Base-by-base conservation (phyloP, 2,888 invertebrate species). In the Ferdinandea cuprea region DNA sequence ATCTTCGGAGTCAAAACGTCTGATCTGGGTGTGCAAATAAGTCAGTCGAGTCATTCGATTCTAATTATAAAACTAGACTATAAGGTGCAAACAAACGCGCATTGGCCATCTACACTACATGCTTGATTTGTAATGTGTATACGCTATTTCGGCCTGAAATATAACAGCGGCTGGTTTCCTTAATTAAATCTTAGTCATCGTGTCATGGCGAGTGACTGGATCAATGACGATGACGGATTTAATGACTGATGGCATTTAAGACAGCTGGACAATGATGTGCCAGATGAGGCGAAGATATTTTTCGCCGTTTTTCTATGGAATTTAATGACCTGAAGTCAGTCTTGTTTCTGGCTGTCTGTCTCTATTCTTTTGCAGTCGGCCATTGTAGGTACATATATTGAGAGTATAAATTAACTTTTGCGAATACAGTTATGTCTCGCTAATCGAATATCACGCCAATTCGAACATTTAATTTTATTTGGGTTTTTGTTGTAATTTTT, bases 171-270 rank as follows among this genome's bases (percentile, higher is more conserved):
- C 11, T 11, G n/a, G 17, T 17, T 11, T 37, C 9, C 58, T 25
- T 25, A 3, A n/a, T 35, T 30, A 15, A 13, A 15, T 28, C 1
- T 46, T 37, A 46, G 52, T 54, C 28, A 68, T 46, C 37, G 13
- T 21, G 25, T n/a, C 19, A 28, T 28, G 30, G 28, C 2, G 40
- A 42, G 6, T 42, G 46, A 42, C 44, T 13, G 35, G 30, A 52
- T 25, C 44, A 40, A 54, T 25, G 5, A 8, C 15, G 15, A 48
- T 52, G 42, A 72, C 44, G 72, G 42, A 44, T 30, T 15, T 25
- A 56, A 8, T 59, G 48, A 40, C 37, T 56, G 74, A 66, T 59
- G 68, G 52, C 42, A 28, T 76, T 13, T 61, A 32, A 56, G 76
- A 61, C 68, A 61, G 61, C 52, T 48, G 68, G 15, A 44, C 66